Evolutionary conservation across 1,140 invertebrate species (phyloP).

Genomic region (Drosophila subobscura): DNA sequence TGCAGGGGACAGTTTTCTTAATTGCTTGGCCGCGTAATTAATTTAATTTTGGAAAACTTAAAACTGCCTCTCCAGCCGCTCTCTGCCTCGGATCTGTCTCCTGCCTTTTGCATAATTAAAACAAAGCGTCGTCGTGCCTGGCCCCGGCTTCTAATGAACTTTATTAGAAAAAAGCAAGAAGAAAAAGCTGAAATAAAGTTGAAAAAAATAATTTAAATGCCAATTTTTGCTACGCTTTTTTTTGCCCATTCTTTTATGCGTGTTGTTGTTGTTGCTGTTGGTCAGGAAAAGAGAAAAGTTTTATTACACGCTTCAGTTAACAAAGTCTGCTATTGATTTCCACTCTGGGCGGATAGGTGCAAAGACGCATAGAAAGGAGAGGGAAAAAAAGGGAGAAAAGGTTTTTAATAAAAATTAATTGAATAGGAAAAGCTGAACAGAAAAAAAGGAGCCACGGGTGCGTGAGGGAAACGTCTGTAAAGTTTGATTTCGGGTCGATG

Average conservation of each 20-base stretch:
- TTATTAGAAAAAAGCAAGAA: conserved; percentile 48
- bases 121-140: conserved; percentile 36
- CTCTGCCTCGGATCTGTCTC: conserved; percentile 1
- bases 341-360: conserved; percentile 35
- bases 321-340: conserved; percentile 68
- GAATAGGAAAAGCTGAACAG: conserved; percentile 56
- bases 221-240: conserved; percentile 57
- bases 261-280: conserved; percentile 13
- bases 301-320: conserved; percentile 68
- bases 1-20: conserved; percentile 68
- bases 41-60: conserved; percentile 72
- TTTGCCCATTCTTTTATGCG: not conserved
- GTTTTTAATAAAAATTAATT: conserved; percentile 72
- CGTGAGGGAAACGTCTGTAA: conserved; percentile 48
- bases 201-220: conserved; percentile 55
- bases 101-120: conserved; percentile 52
- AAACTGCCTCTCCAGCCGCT: conserved; percentile 42
- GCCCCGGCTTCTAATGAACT: conserved; percentile 54
- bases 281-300: conserved; percentile 36
- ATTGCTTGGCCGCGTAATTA: conserved; percentile 74
- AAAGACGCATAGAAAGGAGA: conserved; percentile 12
- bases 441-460: conserved; percentile 5
- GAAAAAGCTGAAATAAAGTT: conserved; percentile 50
- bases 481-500: conserved; percentile 49
- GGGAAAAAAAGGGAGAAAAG: conserved; percentile 22